Base-by-base conservation (phyloP, 1,140 invertebrate species). In the Drosophila arizonae region DNA sequence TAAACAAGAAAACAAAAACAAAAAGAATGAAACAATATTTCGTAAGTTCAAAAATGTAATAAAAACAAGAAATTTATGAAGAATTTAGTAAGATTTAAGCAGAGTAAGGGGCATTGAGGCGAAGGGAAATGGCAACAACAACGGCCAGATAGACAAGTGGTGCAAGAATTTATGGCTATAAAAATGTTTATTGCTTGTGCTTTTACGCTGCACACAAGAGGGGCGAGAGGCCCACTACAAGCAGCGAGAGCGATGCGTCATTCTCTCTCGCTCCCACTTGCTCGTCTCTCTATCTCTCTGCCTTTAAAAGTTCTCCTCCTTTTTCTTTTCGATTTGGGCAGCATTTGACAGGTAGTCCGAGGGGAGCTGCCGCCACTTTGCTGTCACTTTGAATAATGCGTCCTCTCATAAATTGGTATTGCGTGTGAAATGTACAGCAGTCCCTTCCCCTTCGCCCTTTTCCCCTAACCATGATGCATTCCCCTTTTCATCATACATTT, bases 181-280 rank as follows among this genome's bases (percentile, higher is more conserved):
- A 88, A 89, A 84, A 84, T 85, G 74, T 88, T 88, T 88, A 88
- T 88, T 79, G 84, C 84, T 77, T 77, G 68, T 71, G 79, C 82
- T 70, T 84, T 82, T 64, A 72, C 76, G 64, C 68, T 66, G 43
- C 39, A 54, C 46, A 17, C 62, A 21, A 46, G 30, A 41, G 11
- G 52, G 50, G 43, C 43, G 15, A 46, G 43, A 46, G 43, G 36
- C 36, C 3, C 36, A 45, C 30, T 26, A 30, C 4, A 46, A 9
- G 55, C 21, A 43, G 26, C 24, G 39, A 24, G 39, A 11, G 1
- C 17, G 2, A 15, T 46, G 13, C 46, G 15, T 36, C 33, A 39
- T 10, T 41, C 10, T 36, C 45, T 17, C 56, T 33, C n/a, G 5
- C 45, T 13, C 28, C n/a, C 11, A n/a, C 6, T 24, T 2, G 2